phyloP scores from a whole-genome alignment of 2,888 invertebrate genomes.

The Cephus runcator region DNA sequence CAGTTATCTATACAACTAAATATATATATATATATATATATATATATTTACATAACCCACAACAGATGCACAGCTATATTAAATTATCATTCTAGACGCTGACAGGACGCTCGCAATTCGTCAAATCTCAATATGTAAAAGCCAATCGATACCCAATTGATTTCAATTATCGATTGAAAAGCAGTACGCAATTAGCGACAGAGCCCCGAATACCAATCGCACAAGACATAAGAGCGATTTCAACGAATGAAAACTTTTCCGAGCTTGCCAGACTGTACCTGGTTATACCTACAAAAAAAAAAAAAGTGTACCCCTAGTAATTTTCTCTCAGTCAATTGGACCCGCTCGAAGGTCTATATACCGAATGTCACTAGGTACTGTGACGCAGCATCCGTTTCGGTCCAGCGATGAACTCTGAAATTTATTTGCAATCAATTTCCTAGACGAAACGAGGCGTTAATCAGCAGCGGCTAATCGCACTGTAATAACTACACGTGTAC shows the following conservation, averaged over 20 bases:
- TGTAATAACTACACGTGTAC: neutral
- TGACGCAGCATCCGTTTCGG: neutral
- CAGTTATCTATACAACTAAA: neutral
- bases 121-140: neutral
- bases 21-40: too few species aligned
- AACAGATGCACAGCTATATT: too few species aligned
- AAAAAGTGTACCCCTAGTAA: neutral
- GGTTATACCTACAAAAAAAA: neutral
- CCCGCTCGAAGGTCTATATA: neutral
- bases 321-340: neutral
- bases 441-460: neutral
- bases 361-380: neutral
- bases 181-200: neutral
- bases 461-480: neutral
- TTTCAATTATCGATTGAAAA: neutral
- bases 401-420: neutral
- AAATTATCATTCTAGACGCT: too few species aligned
- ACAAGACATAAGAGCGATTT: neutral
- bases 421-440: neutral
- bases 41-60: too few species aligned
- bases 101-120: neutral
- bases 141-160: neutral
- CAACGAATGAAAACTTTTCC: neutral
- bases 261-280: neutral
- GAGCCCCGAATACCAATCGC: neutral